Evolutionary conservation across 2,797 vertebrate genomes (phyloP).

Genomic region (Phrynocephalus guinanensis): DNA sequence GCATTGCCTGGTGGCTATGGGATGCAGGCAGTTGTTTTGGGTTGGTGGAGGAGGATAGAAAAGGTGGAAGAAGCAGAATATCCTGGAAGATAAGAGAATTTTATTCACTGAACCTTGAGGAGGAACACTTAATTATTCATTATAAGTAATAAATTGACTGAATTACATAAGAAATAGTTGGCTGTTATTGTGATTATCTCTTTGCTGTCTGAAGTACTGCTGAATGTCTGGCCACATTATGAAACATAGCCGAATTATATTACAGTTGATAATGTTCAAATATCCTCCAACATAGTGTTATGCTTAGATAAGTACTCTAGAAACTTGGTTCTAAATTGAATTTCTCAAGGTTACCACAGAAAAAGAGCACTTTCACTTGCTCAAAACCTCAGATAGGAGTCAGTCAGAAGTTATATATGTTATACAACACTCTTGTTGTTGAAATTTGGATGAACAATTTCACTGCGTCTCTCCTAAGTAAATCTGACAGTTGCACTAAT

Average conservation of each 20-base stretch:
- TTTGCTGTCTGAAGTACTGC: constrained; percentile 32
- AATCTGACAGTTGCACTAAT: background rate
- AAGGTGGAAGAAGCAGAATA: background rate
- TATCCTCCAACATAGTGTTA: constrained; percentile 18
- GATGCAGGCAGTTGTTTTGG: background rate
- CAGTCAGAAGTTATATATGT: constrained; percentile 16
- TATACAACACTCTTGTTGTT: constrained; percentile 19
- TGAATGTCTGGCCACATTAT: constrained; percentile 29
- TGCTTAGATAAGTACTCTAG: constrained; percentile 28
- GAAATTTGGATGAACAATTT: background rate
- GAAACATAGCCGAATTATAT: constrained; percentile 36
- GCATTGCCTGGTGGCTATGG: background rate
- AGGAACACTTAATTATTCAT: background rate
- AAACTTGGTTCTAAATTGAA: constrained; percentile 25
- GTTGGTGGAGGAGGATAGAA: too few species aligned
- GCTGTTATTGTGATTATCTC: constrained; percentile 14
- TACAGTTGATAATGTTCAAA: constrained; percentile 18
- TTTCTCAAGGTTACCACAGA: constrained; percentile 29
- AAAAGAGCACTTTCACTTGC: background rate
- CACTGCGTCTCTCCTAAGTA: background rate
- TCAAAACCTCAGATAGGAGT: constrained; percentile 3
- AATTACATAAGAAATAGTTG: background rate
- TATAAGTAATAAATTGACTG: constrained; percentile 22
- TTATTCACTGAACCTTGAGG: background rate
- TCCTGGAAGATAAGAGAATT: background rate